Evolutionary conservation across 2,113 vertebrate species (phyloP).

Genomic region (Menidia beryllina): DNA sequence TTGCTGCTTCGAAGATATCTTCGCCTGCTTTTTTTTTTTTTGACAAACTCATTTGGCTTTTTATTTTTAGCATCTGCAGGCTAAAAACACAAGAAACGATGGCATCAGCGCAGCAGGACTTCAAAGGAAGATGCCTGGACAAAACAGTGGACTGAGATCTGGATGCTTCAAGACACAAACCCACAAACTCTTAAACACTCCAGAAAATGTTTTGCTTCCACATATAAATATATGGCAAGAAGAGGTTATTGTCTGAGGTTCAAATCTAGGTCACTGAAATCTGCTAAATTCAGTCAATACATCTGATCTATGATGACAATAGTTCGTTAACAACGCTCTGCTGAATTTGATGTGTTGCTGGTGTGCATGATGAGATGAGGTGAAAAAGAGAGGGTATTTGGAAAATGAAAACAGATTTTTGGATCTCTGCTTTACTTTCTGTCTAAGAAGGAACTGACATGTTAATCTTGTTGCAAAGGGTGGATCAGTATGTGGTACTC

Average conservation of each 20-base stretch:
- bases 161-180: constrained; percentile 20
- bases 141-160: constrained; percentile 14
- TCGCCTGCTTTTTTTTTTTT: constrained; percentile 3
- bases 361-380: too few species aligned
- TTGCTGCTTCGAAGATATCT: constrained; percentile 8
- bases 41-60: constrained; percentile 6
- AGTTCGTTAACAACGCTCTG: not conserved
- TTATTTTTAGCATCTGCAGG: constrained; percentile 50
- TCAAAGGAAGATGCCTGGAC: constrained; percentile 28
- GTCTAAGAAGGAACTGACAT: constrained; percentile 58
- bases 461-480: constrained; percentile 70
- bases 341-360: too few species aligned
- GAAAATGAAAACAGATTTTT: constrained; percentile 49
- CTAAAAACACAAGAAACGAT: constrained; percentile 32
- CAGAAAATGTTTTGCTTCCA: constrained; percentile 1
- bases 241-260: constrained; percentile 12
- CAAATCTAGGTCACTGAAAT: not conserved
- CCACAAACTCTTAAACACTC: not conserved
- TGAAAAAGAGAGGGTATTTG: constrained; percentile 1
- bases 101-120: constrained; percentile 10
- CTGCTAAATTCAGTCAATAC: not conserved
- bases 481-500: constrained; percentile 1
- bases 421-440: constrained; percentile 24
- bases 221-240: not conserved
- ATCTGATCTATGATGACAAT: not conserved